Conservation (phyloP, 2,113 vertebrate genomes). For the Lophotis ruficrista region DNA sequence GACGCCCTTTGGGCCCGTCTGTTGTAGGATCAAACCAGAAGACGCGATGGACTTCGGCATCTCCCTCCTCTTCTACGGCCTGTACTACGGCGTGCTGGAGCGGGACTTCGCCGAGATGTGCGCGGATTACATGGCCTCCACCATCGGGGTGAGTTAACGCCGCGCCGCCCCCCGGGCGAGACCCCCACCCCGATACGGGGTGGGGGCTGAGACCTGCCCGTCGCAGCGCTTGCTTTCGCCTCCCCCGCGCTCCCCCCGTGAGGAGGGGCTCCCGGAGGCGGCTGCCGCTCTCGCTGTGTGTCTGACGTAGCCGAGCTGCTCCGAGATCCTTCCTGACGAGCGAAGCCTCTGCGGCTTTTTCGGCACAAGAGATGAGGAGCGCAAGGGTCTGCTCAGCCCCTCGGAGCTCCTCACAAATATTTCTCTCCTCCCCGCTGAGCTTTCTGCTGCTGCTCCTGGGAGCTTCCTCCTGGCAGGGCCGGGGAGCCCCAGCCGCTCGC, state of each 20-base stretch:
- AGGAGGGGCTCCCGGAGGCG: neutral
- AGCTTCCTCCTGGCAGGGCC: neutral
- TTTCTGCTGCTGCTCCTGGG: neutral
- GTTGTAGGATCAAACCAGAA: conserved; percentile 92
- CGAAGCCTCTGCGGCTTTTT: neutral
- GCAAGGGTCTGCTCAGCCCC: neutral
- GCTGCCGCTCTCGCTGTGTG: accelerated
- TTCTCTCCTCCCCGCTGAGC: neutral
- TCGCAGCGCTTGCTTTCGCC: neutral
- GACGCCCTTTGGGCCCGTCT: neutral
- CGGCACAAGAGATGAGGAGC: neutral
- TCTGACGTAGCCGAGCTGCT: neutral
- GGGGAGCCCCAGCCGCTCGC: neutral
- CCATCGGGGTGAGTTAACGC: conserved; percentile 85
- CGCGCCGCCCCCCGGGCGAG: neutral
- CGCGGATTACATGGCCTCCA: conserved; percentile 98
- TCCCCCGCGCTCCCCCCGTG: accelerated
- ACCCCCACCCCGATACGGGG: accelerated
- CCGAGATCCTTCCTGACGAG: neutral
- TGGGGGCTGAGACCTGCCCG: accelerated
- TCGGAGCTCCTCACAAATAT: neutral
- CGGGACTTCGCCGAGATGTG: conserved; percentile 99
- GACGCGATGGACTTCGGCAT: conserved; percentile 98
- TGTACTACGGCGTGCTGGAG: conserved; percentile 96
- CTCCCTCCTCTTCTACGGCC: conserved; percentile 94